These are phyloP conservation scores for Mesocentrotus franciscanus DNA, from an alignment of 53 echinoderm and acorn worm genomes.

Conservation along the genomic window DNA sequence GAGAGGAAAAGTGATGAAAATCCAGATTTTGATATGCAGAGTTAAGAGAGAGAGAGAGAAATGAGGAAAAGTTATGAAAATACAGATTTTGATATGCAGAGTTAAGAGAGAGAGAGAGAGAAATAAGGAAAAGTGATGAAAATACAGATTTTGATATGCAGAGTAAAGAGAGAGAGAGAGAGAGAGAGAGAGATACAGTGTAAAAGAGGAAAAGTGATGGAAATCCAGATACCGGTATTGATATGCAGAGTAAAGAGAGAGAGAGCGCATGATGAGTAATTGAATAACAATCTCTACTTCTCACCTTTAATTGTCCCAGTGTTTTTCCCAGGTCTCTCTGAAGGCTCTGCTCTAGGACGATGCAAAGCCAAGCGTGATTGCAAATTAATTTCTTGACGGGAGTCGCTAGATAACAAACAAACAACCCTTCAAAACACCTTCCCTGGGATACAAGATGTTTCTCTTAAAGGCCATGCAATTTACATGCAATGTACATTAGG, in stretches of 20 bases:
- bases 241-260: not conserved
- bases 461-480: no score
- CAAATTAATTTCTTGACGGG: not conserved
- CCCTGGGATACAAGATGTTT: not conserved
- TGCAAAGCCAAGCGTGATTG: conserved; percentile 8
- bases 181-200: not conserved
- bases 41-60: not conserved
- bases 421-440: not conserved
- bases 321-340: not conserved
- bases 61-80: not conserved
- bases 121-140: not conserved
- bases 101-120: not conserved
- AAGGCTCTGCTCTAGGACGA: not conserved
- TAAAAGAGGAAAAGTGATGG: not conserved
- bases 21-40: no score
- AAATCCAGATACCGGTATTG: not conserved
- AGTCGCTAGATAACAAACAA: not conserved
- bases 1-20: not conserved
- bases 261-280: not conserved
- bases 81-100: no score
- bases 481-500: no score
- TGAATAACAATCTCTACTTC: not conserved
- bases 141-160: no score
- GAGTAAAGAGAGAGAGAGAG: not conserved
- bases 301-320: not conserved